Evolutionary conservation across 2,888 invertebrate genomes (phyloP), one percentile per base, ranked within the genome.

Genomic region (Malachius bipustulatus): DNA sequence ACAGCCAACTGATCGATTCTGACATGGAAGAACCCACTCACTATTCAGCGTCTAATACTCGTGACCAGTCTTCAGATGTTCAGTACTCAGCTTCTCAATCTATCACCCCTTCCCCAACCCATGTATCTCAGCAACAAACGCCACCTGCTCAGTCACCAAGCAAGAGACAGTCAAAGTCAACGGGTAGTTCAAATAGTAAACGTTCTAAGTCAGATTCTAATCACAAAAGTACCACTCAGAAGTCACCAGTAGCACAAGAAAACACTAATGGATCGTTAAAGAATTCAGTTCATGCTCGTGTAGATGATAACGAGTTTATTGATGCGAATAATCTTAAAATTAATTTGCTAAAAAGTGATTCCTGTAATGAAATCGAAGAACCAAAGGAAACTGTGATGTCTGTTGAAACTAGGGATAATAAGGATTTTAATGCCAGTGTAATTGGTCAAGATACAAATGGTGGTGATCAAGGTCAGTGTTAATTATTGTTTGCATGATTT

Each of bases 1-100:
- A 54, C 43, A 55, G 47, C 36, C 56, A 57, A 32, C 38, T 56
- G 30, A 51, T 56, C 26, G 57, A 59, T 36, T 49, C 54, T 12
- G 55, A 59, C 26, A 47, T 52, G 15, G 48, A 52, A 32, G 35
- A 52, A 35, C 49, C 52, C 15, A 36, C 41, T 6, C 44, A 36
- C 14, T 38, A 40, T 13, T 33, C 4, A 14, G 8, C 4, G 15
- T 9, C 31, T 11, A 13, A 4, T 9, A 8, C 4, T 9, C 4
- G 9, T 8, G 24, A 24, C 8, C 8, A 24, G n/a, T 24, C 24
- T 9, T 24, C n/a, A 24, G 24, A n/a, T n/a, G n/a, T n/a, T n/a
- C n/a, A n/a, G n/a, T n/a, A n/a, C n/a, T n/a, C n/a, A n/a, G n/a
- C n/a, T n/a, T n/a, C n/a, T n/a, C n/a, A n/a, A n/a, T 4, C 29